Evolutionary conservation across 2,888 invertebrate species (phyloP).

Genomic region (Drosophila cognata): DNA sequence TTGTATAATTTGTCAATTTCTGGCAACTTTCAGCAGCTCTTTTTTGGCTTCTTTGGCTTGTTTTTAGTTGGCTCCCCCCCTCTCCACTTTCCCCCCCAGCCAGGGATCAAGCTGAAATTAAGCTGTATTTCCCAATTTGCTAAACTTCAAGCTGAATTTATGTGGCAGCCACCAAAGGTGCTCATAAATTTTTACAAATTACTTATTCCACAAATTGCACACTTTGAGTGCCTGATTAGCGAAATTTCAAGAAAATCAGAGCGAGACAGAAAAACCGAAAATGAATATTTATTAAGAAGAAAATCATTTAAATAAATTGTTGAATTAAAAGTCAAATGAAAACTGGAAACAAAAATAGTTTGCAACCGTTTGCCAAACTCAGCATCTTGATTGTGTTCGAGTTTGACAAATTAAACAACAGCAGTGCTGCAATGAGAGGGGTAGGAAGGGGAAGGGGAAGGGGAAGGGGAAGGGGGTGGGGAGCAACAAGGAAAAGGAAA

Average conservation of each 20-base stretch:
- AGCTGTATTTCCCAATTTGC: constrained; percentile 11
- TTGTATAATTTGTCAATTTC: constrained; percentile 67
- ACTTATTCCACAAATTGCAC: constrained; percentile 14
- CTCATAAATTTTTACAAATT: constrained; percentile 10
- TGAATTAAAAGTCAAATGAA: neutral
- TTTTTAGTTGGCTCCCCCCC: neutral
- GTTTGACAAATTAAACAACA: constrained; percentile 40
- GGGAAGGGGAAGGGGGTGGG: neutral
- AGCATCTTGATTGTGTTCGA: constrained; percentile 19
- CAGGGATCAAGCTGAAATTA: constrained; percentile 20
- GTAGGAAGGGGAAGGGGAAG: neutral
- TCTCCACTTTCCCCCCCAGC: neutral
- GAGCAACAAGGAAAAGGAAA: constrained; percentile 35
- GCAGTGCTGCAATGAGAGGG: neutral
- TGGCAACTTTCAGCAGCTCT: constrained; percentile 22
- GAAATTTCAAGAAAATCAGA: neutral
- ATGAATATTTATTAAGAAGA: neutral
- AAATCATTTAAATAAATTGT: neutral
- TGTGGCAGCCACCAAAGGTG: constrained; percentile 19
- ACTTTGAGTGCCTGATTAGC: neutral
- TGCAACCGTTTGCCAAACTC: constrained; percentile 2
- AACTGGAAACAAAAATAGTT: neutral
- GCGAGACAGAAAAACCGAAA: no score
- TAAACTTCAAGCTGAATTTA: constrained; percentile 36
- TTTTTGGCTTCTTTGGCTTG: constrained; percentile 7